Evolutionary conservation across 1,140 invertebrate species (phyloP).

Genomic region (Acromyrmex charruanus): DNA sequence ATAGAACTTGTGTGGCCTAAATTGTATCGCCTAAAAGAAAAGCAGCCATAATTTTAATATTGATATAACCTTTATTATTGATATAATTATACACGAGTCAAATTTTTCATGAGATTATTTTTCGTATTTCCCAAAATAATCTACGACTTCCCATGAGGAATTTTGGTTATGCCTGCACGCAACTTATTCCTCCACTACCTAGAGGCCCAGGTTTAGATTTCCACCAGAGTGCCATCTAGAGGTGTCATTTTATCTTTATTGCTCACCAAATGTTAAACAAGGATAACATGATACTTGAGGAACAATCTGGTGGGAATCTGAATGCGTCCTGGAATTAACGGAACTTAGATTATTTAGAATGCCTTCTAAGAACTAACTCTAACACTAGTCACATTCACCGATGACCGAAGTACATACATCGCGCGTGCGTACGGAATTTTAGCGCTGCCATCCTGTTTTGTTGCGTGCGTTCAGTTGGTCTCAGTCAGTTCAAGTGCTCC

Average conservation of each 20-base stretch:
- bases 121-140: neutral
- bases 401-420: neutral
- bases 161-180: neutral
- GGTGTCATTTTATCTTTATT: too few species aligned
- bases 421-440: neutral
- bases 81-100: neutral
- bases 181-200: neutral
- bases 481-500: too few species aligned
- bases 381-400: neutral
- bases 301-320: too few species aligned
- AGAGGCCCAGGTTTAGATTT: too few species aligned
- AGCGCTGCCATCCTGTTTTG: neutral
- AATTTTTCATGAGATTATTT: neutral
- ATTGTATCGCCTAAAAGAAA: too few species aligned
- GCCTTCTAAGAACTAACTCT: too few species aligned
- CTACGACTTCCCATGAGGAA: neutral
- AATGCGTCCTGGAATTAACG: too few species aligned
- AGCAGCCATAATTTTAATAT: neutral
- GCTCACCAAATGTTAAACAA: too few species aligned
- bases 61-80: neutral
- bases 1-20: too few species aligned
- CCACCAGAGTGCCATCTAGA: too few species aligned
- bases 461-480: neutral
- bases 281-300: too few species aligned
- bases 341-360: too few species aligned